These are phyloP conservation scores for Sarcophaga caerulescens DNA, from an alignment of 2,888 invertebrate genomes.

Conservation along the genomic window DNA sequence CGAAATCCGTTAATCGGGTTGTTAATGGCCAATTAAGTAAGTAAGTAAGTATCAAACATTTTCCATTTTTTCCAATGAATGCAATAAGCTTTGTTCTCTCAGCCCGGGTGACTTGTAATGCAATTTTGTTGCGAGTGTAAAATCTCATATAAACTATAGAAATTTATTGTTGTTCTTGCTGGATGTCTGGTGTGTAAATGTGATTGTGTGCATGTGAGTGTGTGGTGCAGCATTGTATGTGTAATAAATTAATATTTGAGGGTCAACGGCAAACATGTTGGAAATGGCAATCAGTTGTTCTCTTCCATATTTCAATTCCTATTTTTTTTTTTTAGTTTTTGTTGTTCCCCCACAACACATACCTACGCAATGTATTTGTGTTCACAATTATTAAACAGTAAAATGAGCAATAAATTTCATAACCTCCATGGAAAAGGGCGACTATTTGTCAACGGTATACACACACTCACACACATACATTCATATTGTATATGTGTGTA, in stretches of 20 bases:
- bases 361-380: not conserved
- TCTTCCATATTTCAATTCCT: not conserved
- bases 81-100: no score
- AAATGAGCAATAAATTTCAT: conserved; percentile 57
- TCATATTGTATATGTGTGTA: no score
- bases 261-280: conserved; percentile 50
- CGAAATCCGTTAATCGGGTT: no score
- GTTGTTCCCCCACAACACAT: not conserved
- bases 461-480: not conserved
- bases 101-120: not conserved
- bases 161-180: not conserved
- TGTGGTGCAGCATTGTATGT: not conserved
- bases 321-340: not conserved
- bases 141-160: not conserved
- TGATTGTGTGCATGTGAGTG: not conserved
- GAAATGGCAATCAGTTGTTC: conserved; percentile 31
- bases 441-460: conserved; percentile 49
- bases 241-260: conserved; percentile 55
- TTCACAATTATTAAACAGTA: conserved; percentile 15
- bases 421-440: conserved; percentile 45
- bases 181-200: not conserved
- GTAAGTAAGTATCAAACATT: no score
- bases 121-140: not conserved
- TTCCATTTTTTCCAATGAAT: not conserved
- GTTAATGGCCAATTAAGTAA: no score